Conservation (phyloP, 2,888 invertebrate genomes). For the Melanostoma scalare region DNA sequence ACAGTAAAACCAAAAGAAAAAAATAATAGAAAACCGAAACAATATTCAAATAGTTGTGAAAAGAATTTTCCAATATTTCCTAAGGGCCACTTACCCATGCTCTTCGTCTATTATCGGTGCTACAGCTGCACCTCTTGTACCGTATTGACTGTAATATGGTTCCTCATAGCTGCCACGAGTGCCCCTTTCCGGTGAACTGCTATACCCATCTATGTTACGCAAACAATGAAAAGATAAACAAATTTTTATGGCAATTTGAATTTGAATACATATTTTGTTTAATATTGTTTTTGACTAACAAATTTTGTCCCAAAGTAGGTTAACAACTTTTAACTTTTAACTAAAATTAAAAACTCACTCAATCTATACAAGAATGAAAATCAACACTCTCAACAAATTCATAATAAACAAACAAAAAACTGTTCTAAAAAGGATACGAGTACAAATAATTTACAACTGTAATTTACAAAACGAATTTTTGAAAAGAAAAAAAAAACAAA, state of each 20-base stretch:
- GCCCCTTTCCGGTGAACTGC: slow-evolving; percentile 93
- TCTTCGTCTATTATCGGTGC: slow-evolving; percentile 97
- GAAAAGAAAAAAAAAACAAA: slow-evolving; percentile 16
- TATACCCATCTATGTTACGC: slow-evolving; percentile 87
- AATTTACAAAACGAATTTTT: not conserved
- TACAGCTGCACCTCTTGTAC: slow-evolving; percentile 86
- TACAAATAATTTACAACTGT: not conserved
- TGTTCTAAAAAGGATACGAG: too few species aligned
- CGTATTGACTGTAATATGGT: slow-evolving; percentile 92
- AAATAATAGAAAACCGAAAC: slow-evolving; percentile 19
- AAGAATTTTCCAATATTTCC: not conserved
- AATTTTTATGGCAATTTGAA: slow-evolving; percentile 16
- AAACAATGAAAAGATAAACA: not conserved
- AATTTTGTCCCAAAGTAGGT: too few species aligned
- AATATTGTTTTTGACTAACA: too few species aligned
- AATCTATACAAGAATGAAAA: too few species aligned
- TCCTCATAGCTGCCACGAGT: slow-evolving; percentile 91
- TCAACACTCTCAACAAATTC: too few species aligned
- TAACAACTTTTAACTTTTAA: too few species aligned
- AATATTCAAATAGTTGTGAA: not conserved
- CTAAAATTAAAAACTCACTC: too few species aligned
- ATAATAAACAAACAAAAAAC: too few species aligned
- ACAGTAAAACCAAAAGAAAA: slow-evolving; percentile 52
- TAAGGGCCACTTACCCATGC: slow-evolving; percentile 82
- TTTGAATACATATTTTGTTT: not conserved